Conservation (phyloP, 2,888 invertebrate genomes). For the Eristalis tenax region DNA sequence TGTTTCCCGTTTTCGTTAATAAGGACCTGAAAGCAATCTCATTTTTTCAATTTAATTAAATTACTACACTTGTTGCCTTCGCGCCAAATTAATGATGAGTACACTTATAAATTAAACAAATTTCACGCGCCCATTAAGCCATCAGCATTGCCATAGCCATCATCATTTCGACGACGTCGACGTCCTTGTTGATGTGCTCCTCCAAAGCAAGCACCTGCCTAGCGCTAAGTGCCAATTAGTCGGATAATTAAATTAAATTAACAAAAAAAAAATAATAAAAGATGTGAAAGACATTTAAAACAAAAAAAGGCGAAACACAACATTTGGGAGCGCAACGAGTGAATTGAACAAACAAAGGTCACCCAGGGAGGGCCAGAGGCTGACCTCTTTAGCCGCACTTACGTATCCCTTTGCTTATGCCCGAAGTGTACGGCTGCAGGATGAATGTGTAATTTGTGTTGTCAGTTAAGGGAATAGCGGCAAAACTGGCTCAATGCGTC, state of each 20-base stretch:
- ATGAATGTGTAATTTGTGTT: constrained; percentile 57
- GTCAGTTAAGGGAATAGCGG: constrained; percentile 20
- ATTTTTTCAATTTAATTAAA: constrained; percentile 58
- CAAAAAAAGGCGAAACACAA: constrained; percentile 28
- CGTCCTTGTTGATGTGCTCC: background rate
- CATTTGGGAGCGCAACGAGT: constrained; percentile 40
- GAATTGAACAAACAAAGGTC: constrained; percentile 57
- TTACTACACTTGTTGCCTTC: constrained; percentile 57
- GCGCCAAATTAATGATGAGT: constrained; percentile 43
- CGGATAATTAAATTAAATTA: constrained; percentile 69
- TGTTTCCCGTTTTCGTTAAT: background rate
- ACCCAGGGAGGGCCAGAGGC: background rate
- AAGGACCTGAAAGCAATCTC: constrained; percentile 33
- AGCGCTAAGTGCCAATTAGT: constrained; percentile 68
- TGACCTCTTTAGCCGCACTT: constrained; percentile 7
- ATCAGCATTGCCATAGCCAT: constrained; percentile 45
- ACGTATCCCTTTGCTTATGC: constrained; percentile 37
- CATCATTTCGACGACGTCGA: background rate
- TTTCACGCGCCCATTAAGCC: constrained; percentile 52
- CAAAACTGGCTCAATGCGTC: background rate
- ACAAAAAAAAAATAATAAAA: constrained; percentile 35
- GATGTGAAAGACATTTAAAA: constrained; percentile 6
- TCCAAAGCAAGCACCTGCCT: constrained; percentile 57
- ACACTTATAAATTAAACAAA: constrained; percentile 50
- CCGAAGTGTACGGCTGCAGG: constrained; percentile 20